Evolutionary conservation across 2,797 vertebrate genomes (phyloP), one percentile per base, ranked within the genome.

Genomic region (Melanotaenia maccullochi): DNA sequence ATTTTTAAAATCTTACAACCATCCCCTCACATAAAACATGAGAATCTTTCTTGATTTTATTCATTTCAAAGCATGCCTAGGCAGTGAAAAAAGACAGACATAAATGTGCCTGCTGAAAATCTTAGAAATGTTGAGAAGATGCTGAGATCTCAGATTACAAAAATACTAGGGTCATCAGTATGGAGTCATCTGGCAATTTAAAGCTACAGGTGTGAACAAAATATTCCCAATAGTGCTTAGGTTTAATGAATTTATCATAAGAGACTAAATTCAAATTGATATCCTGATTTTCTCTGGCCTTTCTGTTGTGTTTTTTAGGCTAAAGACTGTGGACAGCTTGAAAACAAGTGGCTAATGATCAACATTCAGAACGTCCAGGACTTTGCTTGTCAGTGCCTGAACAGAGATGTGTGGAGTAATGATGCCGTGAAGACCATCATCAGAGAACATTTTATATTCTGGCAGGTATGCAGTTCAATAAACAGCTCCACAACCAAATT

Each of bases 311-410:
- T 59, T 14, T 79, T 87, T 1, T 59, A 99, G 98, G 98, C 98
- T 68, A 99, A 99, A 91, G 97, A 99, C 74, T 97, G 96, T 66
- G 98, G 98, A 70, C 97, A 99, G 89, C 93, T 98, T 90, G 97
- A 99, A 90, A 99, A 98, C 93, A 99, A 98, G 69, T 99, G 98
- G 98, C 95, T 99, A 52, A 99, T 99, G 98, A 99, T 99, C 89
- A 99, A 99, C 92, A 99, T 99, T 82, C 98, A 99, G 81, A 99
- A 99, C 4, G 98, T 99, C 65, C 98, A 99, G 79, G 98, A 99
- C 85, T 99, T 99, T 65, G 96, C 98, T 59, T 99, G 98, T 84
- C 98, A 99, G 89, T 99, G 98, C 86, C 93, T 99, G 70, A 99
- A 99, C 88, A 94, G 98, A 0, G 98, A 99, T 0, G 97, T 99